These are phyloP conservation scores for Pseudomyrmex sp. DNA, from an alignment of 1,140 invertebrate genomes.

Conservation along the genomic window DNA sequence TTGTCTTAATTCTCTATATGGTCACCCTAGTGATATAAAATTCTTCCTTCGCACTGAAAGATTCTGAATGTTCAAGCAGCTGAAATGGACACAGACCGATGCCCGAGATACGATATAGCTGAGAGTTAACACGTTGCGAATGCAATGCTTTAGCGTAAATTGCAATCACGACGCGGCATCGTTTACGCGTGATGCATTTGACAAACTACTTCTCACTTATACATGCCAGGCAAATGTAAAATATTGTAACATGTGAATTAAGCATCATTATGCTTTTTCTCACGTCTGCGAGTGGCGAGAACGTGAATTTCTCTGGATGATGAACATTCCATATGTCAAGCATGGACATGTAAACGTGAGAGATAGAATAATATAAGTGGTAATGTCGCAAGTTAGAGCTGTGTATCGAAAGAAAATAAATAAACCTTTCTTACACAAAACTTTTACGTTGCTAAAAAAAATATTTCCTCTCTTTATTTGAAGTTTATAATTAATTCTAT, in stretches of 20 bases:
- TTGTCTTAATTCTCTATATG: background rate
- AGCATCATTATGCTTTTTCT: slow-evolving; percentile 9
- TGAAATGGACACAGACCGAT: slow-evolving; percentile 5
- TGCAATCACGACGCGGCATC: slow-evolving; percentile 9
- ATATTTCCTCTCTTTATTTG: background rate
- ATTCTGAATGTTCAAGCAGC: slow-evolving; percentile 10
- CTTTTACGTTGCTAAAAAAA: background rate
- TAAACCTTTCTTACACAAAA: too few relatives aligned
- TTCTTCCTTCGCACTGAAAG: background rate
- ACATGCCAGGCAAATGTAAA: slow-evolving; percentile 59
- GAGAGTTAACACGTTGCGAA: background rate
- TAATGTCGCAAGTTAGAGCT: background rate
- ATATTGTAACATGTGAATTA: slow-evolving; percentile 10
- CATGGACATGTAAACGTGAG: slow-evolving; percentile 10
- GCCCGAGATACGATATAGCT: background rate
- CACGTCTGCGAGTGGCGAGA: background rate
- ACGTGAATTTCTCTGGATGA: slow-evolving; percentile 11
- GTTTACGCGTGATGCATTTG: slow-evolving; percentile 30
- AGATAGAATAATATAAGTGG: slow-evolving; percentile 3
- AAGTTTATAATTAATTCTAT: background rate
- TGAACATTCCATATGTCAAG: slow-evolving; percentile 35
- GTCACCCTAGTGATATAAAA: slow-evolving; percentile 30
- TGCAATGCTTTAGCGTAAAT: background rate
- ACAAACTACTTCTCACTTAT: slow-evolving; percentile 43
- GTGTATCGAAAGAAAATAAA: too few relatives aligned